A percentile compares a stretch with the other conserved stretches of the same genome.
Conservation (phyloP, 1,140 invertebrate species). For the Aethina tumida region DNA sequence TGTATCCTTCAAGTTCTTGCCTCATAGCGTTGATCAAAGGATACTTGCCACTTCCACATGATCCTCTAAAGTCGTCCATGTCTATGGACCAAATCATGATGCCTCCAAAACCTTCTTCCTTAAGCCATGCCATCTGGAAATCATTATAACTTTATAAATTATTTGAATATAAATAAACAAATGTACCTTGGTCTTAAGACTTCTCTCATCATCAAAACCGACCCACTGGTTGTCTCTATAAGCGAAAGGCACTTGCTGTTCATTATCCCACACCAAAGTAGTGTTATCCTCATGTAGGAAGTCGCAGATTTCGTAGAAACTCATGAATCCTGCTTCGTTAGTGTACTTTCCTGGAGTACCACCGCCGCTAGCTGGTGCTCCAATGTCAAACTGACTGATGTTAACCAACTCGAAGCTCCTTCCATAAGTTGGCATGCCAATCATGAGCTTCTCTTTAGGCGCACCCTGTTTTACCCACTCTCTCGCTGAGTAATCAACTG, state of each 20-base stretch:
- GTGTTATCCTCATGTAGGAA: conserved; percentile 86
- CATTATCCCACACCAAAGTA: conserved; percentile 91
- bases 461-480: conserved; percentile 93
- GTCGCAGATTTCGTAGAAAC: conserved; percentile 93
- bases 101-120: conserved; percentile 87
- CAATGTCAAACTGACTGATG: conserved; percentile 81
- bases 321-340: conserved; percentile 80
- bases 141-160: conserved; percentile 5
- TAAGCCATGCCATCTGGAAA: conserved; percentile 82
- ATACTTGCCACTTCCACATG: conserved; percentile 83
- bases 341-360: conserved; percentile 77
- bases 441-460: conserved; percentile 88
- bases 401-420: conserved; percentile 89
- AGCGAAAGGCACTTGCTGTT: conserved; percentile 90
- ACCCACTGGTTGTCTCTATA: conserved; percentile 90
- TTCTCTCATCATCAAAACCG: conserved; percentile 90
- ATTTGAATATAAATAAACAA: conserved; percentile 1
- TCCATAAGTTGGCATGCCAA: conserved; percentile 93
- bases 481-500: conserved; percentile 80
- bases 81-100: conserved; percentile 97
- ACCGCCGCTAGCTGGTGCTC: conserved; percentile 78
- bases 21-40: conserved; percentile 82
- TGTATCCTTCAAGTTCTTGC: conserved; percentile 73
- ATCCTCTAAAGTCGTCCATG: conserved; percentile 89
- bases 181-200: conserved; percentile 80